phyloP scores from a whole-genome alignment of 2,797 vertebrate genomes.

The Mormyrops boulengeri region DNA sequence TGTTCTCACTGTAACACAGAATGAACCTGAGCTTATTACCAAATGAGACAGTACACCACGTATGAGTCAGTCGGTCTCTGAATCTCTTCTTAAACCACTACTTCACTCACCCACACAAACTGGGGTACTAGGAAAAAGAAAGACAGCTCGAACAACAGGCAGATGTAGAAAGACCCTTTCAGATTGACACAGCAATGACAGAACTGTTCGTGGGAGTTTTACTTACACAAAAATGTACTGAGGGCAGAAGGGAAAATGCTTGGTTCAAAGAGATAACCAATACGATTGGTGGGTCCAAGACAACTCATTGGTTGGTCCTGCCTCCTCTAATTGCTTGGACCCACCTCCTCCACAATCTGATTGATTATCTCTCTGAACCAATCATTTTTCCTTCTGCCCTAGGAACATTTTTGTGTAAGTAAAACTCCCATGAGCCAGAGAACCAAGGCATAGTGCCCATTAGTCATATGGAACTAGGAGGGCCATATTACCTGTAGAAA shows the following conservation, averaged over 20 bases:
- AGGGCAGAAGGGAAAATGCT: not conserved
- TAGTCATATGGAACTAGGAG: not conserved
- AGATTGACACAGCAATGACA: not conserved
- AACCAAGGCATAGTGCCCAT: not conserved
- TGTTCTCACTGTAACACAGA: slow-evolving; percentile 17
- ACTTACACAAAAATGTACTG: not conserved
- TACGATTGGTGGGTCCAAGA: not conserved
- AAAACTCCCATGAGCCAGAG: not conserved
- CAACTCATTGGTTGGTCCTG: not conserved
- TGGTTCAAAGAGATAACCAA: not conserved
- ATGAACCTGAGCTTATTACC: not conserved
- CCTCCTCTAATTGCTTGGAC: too few relatives aligned
- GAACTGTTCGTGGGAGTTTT: not conserved
- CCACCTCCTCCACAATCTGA: not conserved
- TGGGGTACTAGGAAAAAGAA: not conserved
- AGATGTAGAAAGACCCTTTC: not conserved
- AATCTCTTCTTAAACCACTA: not conserved
- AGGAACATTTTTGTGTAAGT: not conserved
- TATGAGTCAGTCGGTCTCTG: not conserved
- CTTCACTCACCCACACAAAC: not conserved
- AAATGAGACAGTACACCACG: not conserved
- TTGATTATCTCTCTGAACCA: not conserved
- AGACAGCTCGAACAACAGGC: not conserved
- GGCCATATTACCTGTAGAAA: not conserved
- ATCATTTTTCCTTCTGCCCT: not conserved